Evolutionary conservation across 2,113 vertebrate species (phyloP), one percentile per base, ranked within the genome.

Genomic region (Xerus inauris): DNA sequence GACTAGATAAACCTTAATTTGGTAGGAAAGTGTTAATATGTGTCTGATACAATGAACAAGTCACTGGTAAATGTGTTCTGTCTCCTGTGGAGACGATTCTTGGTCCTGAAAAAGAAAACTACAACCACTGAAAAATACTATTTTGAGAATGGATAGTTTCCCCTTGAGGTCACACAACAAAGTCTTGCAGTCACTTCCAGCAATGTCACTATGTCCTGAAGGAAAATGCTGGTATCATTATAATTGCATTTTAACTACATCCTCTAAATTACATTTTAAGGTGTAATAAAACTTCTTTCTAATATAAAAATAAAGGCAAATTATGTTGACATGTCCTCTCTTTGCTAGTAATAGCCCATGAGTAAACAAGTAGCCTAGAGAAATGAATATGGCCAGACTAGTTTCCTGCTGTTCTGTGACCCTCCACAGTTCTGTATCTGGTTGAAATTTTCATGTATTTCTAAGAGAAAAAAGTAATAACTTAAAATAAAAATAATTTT

Each of bases 241-340:
- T 91, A 96, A 97, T 96, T 95, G 91, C 42, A 83, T 89, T 91
- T 93, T 93, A 97, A 87, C 91, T 95, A 96, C 89, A 97, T 73
- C 95, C 96, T 95, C 77, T 93, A 47, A 71, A 57, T 79, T 88
- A 51, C 82, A 95, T 95, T 95, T 82, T 79, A 91, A 93, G 82
- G 30, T 86, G 85, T 73, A 94, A 81, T 67, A 95, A 90, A 89
- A 92, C 47, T 92, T 87, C 57, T 85, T 87, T 73, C 79, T 97
- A 96, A 97, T 92, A 89, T 88, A 96, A 97, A 96, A 97, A 95
- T 96, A 96, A 97, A 97, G 91, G 79, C 5, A 91, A 93, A 92
- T 96, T 95, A 94, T 96, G 84, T 89, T 96, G 81, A 71, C 77
- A 83, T 65, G 24, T 91, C 82, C 89, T 84, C 88, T 65, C 77